These are phyloP conservation scores for Napeogenes inachia DNA, from an alignment of 2,888 invertebrate genomes.

Conservation along the genomic window DNA sequence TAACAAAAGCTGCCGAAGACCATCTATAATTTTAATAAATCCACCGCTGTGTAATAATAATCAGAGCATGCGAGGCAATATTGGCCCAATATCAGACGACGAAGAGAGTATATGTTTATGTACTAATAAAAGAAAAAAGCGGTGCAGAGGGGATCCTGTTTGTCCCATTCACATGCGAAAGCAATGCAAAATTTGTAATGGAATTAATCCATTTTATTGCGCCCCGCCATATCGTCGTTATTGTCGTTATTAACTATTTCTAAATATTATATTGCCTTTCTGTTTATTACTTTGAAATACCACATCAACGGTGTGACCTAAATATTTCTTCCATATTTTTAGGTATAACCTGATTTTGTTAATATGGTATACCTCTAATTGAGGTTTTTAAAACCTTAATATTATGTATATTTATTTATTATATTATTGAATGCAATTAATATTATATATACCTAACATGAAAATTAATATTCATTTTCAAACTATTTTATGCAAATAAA, in stretches of 20 bases:
- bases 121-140: constrained; percentile 13
- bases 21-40: constrained; percentile 18
- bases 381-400: too few species aligned
- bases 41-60: constrained; percentile 3
- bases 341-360: too few species aligned
- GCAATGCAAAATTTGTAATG: constrained; percentile 21
- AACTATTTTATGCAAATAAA: too few species aligned
- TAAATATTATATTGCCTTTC: not conserved
- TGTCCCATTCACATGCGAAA: constrained; percentile 11
- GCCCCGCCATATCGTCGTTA: constrained; percentile 13
- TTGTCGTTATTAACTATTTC: constrained; percentile 13
- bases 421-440: too few species aligned
- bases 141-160: constrained; percentile 6
- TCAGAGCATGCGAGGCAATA: not conserved
- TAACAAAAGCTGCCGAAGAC: constrained; percentile 14
- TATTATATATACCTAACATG: too few species aligned
- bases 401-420: too few species aligned
- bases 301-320: too few species aligned
- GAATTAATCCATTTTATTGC: constrained; percentile 14
- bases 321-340: too few species aligned
- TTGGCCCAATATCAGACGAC: not conserved
- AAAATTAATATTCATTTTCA: too few species aligned
- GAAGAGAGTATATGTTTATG: constrained; percentile 15
- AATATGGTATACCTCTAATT: too few species aligned
- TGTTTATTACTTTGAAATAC: not conserved